Conservation (phyloP, 2,797 vertebrate species). For the Cichlasoma orientale region DNA sequence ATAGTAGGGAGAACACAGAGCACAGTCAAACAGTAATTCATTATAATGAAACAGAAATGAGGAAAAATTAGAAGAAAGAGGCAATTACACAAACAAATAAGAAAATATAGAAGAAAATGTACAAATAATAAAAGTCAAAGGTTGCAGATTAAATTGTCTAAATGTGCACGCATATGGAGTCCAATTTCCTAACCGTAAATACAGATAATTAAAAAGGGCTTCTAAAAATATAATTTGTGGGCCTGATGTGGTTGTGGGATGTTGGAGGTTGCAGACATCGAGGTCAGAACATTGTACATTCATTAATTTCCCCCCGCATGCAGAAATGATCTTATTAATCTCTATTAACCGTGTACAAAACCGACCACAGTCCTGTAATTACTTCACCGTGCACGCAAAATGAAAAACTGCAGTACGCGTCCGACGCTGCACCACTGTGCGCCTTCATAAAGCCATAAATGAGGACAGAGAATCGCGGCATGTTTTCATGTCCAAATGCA, state of each 20-base stretch:
- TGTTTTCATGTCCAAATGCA: not conserved
- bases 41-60: not conserved
- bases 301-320: slow-evolving; percentile 39
- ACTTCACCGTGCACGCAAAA: slow-evolving; percentile 15
- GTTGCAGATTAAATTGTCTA: slow-evolving; percentile 1
- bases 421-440: slow-evolving; percentile 3
- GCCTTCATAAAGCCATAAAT: not conserved
- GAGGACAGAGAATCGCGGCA: not conserved
- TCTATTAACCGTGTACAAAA: slow-evolving; percentile 57
- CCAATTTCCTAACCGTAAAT: slow-evolving; percentile 30
- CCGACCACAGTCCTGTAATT: slow-evolving; percentile 29
- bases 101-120: not conserved
- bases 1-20: not conserved
- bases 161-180: not conserved
- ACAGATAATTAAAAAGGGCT: slow-evolving; percentile 19
- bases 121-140: not conserved
- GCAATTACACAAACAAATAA: slow-evolving; percentile 4
- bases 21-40: not conserved
- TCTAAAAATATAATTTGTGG: slow-evolving; percentile 33
- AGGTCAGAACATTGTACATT: slow-evolving; percentile 48
- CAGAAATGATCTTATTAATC: slow-evolving; percentile 63
- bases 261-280: slow-evolving; percentile 24
- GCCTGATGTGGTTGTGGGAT: slow-evolving; percentile 19
- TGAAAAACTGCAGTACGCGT: slow-evolving; percentile 8
- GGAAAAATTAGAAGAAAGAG: not conserved